Evolutionary conservation across 2,113 vertebrate species (phyloP).

Genomic region (Morphnarchus princeps): DNA sequence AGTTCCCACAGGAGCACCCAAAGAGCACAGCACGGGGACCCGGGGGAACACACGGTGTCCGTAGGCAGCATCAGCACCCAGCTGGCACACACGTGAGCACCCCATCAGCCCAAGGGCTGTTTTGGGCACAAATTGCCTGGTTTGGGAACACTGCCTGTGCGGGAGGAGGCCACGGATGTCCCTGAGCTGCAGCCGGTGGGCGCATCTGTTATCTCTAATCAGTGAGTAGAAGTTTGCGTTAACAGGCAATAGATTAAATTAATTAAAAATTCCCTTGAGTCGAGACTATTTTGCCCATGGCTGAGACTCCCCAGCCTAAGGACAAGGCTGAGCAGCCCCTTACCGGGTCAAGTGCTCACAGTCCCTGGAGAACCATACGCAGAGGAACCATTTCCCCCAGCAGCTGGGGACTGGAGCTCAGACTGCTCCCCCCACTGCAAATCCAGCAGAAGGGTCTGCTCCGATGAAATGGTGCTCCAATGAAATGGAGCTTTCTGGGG

Average conservation of each 20-base stretch:
- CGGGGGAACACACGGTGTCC: neutral
- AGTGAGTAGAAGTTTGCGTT: neutral
- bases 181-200: rapidly evolving
- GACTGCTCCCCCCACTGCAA: neutral
- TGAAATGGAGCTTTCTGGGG: neutral
- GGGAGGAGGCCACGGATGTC: neutral
- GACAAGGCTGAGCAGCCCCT: neutral
- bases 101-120: neutral
- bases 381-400: neutral
- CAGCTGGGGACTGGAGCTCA: neutral
- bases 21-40: too few relatives aligned
- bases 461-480: neutral
- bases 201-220: neutral
- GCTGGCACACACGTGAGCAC: rapidly evolving
- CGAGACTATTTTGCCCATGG: neutral
- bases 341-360: neutral
- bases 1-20: neutral
- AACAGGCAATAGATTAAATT: neutral
- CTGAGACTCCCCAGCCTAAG: neutral
- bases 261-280: neutral
- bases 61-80: neutral
- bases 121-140: neutral
- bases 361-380: neutral
- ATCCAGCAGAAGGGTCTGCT: neutral
- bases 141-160: neutral